Evolutionary conservation across 1,140 invertebrate genomes (phyloP).

Genomic region (Eriosoma lanigerum): DNA sequence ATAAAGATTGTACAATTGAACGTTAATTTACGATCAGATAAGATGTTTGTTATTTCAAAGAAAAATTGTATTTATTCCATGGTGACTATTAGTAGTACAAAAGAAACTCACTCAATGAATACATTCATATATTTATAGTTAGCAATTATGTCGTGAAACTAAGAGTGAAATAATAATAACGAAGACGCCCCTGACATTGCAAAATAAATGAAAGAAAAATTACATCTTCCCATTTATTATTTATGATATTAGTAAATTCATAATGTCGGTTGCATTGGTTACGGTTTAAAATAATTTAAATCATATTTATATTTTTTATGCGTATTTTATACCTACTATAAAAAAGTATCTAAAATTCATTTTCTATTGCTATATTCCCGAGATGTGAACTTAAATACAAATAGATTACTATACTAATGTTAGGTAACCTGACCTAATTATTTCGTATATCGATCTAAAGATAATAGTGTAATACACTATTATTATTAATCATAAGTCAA

Average conservation of each 20-base stretch:
- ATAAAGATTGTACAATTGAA: slow-evolving; percentile 4
- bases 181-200: slow-evolving; percentile 5
- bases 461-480: too few species aligned
- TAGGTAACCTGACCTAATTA: too few species aligned
- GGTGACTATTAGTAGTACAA: background rate
- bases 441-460: too few species aligned
- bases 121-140: background rate
- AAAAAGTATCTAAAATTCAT: too few species aligned
- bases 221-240: background rate
- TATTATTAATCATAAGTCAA: too few species aligned
- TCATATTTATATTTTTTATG: too few species aligned
- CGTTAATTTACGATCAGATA: background rate
- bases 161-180: slow-evolving; percentile 24
- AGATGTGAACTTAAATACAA: too few species aligned
- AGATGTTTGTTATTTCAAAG: background rate
- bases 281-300: background rate
- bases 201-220: background rate
- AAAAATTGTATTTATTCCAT: background rate
- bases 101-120: slow-evolving; percentile 5
- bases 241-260: background rate
- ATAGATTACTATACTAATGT: too few species aligned
- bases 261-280: background rate
- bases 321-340: too few species aligned
- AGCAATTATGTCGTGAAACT: background rate
- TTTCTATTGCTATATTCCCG: too few species aligned